Evolutionary conservation across 2,113 vertebrate species (phyloP), one percentile per base, ranked within the genome.

Genomic region (Passer domesticus): DNA sequence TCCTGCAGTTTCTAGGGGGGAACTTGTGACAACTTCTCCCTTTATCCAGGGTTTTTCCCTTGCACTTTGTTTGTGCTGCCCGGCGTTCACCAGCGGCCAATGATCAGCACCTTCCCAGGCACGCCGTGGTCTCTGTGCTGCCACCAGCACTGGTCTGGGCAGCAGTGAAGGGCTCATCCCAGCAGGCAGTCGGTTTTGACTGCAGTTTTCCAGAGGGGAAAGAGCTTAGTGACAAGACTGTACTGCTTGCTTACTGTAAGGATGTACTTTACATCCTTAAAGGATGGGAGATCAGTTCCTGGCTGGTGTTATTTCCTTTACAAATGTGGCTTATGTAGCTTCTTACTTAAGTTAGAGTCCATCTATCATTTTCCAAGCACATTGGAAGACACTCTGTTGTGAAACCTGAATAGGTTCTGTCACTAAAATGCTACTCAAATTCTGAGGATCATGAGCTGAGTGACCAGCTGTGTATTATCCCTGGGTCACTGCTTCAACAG

Each of bases 1-100:
- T 77, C 44, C 23, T 66, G 58, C 13, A 39, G 25, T 39, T 90
- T 66, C 69, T 39, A 1, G 24, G 3, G 30, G 7, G 74, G 70
- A 63, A 20, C 23, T 81, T 52, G 10, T 79, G 58, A 35, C 62
- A 55, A 11, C 13, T 50, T 77, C 33, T 75, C 13, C 3, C 1
- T 85, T 90, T 75, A 6, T 31, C 43, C 1, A 6, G 63, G 20
- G 6, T 62, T 60, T 67, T 56, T 8, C 39, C 18, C 14, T 79
- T 83, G 17, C 10, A 3, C 13, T n/a, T 60, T 33, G 7, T 30
- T 74, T 44, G 8, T 2, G 0, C 7, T 49, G 19, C 0, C 0
- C 53, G 33, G 9, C 15, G 28, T 31, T 67, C 5, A 13, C 67
- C 22, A 16, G n/a, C 55, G 28, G 14, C 30, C 47, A 39, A 31